Evolutionary conservation across 2,797 vertebrate species (phyloP), one percentile per base, ranked within the genome.

Genomic region (Acrocephalus scirpaceus): DNA sequence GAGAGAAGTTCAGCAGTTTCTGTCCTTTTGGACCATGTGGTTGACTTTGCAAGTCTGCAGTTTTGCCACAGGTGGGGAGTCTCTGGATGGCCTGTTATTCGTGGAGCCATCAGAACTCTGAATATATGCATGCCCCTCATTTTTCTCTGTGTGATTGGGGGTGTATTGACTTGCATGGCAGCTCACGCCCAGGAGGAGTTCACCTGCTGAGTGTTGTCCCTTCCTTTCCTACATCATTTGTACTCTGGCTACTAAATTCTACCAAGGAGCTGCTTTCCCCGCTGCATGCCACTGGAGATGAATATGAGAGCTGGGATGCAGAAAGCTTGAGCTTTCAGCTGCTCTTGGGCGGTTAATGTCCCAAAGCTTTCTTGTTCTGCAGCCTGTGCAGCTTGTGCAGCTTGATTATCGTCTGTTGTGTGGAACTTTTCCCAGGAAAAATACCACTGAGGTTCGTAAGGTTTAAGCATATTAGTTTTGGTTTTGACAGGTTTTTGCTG

Each of bases 11-110:
- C 42, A 42, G 30, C 23, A 26, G 57, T 54, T 67, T 71, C 29
- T 66, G 36, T 86, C 12, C 51, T 69, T 40, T 27, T 54, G 11
- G 4, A 72, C 27, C 1, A 0, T 17, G 16, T 2, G 8, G n/a
- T 25, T 64, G 54, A 17, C 45, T 88, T 75, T 75, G 30, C 21
- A 47, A 58, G 26, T 38, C 27, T 74, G 38, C 44, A 54, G 34
- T 10, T 72, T 61, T 64, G 23, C 38, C 17, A 5, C 20, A 23
- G 53, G 29, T 34, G 32, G 61, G 11, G 11, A 54, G 40, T 16
- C 23, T 44, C 25, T 2, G 3, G 19, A 5, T 34, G 20, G 16
- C 44, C 21, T 3, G 0, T 45, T 54, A 9, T 8, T 7, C 48
- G 30, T 70, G 51, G 12, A 88, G 44, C 65, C 38, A 10, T 51